These are phyloP conservation scores for Drosophila novamexicana DNA, from an alignment of 1,140 invertebrate species.

Conservation along the genomic window DNA sequence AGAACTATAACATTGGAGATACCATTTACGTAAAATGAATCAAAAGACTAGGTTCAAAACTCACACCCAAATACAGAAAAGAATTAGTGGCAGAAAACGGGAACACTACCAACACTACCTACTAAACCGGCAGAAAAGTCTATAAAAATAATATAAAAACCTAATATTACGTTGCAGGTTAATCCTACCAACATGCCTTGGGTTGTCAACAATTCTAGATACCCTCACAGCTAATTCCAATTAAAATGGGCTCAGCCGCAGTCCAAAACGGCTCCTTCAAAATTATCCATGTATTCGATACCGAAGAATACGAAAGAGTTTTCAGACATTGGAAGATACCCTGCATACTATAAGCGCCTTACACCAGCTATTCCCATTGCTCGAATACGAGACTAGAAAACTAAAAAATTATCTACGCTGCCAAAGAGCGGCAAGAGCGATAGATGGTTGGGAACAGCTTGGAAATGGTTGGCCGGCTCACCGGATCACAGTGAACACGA, in stretches of 20 bases:
- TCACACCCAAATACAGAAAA: too few relatives aligned
- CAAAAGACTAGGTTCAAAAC: too few relatives aligned
- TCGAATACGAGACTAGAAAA: background rate
- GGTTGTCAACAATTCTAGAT: too few relatives aligned
- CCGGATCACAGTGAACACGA: background rate
- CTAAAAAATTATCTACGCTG: background rate
- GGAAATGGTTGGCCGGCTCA: background rate
- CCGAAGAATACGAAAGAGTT: too few relatives aligned
- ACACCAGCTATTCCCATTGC: background rate
- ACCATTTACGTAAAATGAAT: too few relatives aligned
- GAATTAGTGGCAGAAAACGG: constrained; percentile 8
- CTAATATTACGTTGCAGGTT: too few relatives aligned
- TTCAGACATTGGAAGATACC: too few relatives aligned
- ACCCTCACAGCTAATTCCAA: background rate
- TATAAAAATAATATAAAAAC: constrained; percentile 12
- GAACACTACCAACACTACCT: background rate
- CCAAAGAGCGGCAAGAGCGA: background rate
- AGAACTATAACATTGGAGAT: too few relatives aligned
- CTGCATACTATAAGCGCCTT: background rate
- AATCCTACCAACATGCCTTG: too few relatives aligned
- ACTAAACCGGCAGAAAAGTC: background rate
- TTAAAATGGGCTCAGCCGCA: too few relatives aligned
- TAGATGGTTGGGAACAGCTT: background rate
- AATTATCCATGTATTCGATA: too few relatives aligned
- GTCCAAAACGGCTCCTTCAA: too few relatives aligned